phyloP scores from a whole-genome alignment of 1,140 invertebrate species.

The Pachypeltis micranthus region DNA sequence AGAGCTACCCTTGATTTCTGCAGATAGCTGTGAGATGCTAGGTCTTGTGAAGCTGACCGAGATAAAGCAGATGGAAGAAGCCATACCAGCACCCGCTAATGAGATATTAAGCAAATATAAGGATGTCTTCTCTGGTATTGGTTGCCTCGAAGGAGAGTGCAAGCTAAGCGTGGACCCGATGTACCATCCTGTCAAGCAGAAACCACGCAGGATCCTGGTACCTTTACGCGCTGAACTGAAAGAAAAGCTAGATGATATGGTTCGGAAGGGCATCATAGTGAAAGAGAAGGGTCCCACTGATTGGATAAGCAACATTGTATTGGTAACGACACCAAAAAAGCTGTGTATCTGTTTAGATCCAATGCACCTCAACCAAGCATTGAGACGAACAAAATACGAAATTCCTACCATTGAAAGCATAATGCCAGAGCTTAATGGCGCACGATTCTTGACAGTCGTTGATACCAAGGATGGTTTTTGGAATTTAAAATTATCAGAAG shows the following conservation, averaged over 20 bases:
- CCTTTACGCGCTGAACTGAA: not conserved
- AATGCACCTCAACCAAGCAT: not conserved
- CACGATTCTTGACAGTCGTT: constrained; percentile 18
- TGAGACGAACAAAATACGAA: not conserved
- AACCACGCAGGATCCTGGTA: not conserved
- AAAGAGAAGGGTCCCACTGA: not conserved
- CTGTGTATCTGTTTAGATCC: not conserved
- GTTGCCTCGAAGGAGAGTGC: not conserved
- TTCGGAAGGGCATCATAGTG: not conserved
- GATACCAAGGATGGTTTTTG: constrained; percentile 24
- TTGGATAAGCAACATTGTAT: not conserved
- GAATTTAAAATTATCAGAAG: constrained; percentile 20
- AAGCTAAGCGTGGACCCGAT: not conserved
- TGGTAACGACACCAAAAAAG: constrained; percentile 1
- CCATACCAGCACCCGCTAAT: not conserved
- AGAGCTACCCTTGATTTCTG: not conserved
- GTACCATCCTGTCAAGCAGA: not conserved
- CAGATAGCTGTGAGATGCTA: not conserved
- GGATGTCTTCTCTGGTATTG: not conserved
- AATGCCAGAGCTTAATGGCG: not conserved
- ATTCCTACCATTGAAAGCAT: not conserved
- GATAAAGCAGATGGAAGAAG: not conserved
- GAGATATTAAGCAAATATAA: not conserved
- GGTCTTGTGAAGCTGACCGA: not conserved
- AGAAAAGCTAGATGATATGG: not conserved